These are phyloP conservation scores for Nipponacmea schrenckii DNA, from an alignment of 2,888 invertebrate genomes.

Conservation along the genomic window DNA sequence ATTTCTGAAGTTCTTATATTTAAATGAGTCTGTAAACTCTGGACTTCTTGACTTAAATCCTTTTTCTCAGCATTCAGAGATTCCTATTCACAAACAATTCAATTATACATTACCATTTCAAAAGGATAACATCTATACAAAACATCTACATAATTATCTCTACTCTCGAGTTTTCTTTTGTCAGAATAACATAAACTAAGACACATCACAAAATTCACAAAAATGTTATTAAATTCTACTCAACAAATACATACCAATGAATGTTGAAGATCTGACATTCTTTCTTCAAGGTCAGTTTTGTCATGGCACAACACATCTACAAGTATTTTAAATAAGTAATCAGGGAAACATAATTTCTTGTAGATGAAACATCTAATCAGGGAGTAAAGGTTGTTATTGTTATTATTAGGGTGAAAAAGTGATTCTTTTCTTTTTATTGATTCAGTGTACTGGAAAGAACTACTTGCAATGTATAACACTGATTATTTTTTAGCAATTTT, in stretches of 20 bases:
- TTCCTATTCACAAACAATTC: conserved; percentile 5
- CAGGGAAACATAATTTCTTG: no score
- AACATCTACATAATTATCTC: background rate
- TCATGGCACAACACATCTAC: conserved; percentile 57
- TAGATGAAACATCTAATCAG: no score
- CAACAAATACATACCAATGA: conserved; percentile 19
- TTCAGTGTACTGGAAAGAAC: no score
- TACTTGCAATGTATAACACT: no score
- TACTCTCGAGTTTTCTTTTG: background rate
- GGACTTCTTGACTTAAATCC: background rate
- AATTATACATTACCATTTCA: background rate
- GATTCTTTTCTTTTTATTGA: no score
- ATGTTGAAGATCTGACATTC: conserved; percentile 35
- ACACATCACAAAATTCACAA: no score
- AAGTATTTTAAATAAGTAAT: conserved; percentile 8
- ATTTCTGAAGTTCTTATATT: background rate
- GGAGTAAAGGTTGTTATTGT: no score
- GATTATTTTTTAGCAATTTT: no score
- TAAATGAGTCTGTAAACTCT: background rate
- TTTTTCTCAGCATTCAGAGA: conserved; percentile 1
- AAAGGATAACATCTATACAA: background rate
- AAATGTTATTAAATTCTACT: no score
- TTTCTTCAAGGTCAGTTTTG: conserved; percentile 49
- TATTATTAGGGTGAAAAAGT: no score
- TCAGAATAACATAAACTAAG: no score